Evolutionary conservation across 2,113 vertebrate species (phyloP).

Genomic region (Mesembrinibis cayennensis): DNA sequence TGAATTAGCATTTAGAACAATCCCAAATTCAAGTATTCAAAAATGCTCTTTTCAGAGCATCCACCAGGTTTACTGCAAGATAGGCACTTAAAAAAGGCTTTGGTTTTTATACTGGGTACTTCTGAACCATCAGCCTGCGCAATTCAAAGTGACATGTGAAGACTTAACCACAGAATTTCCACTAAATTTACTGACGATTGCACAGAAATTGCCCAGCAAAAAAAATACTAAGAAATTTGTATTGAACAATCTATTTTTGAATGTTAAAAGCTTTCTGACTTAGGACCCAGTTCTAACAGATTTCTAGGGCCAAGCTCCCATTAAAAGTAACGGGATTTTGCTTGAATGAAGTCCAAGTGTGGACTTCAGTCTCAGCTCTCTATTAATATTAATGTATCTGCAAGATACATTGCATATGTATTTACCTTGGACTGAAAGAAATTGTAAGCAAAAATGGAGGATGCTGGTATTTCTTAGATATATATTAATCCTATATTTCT

Average conservation of each 20-base stretch:
- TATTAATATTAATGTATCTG: background rate
- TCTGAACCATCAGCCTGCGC: constrained; percentile 19
- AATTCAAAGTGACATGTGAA: constrained; percentile 2
- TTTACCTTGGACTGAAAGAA: background rate
- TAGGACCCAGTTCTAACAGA: background rate
- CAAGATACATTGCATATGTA: background rate
- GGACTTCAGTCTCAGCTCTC: background rate
- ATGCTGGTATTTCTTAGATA: background rate
- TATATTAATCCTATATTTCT: background rate
- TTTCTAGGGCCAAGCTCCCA: background rate
- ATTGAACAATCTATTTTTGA: background rate
- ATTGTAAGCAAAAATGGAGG: background rate
- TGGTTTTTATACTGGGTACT: constrained; percentile 49
- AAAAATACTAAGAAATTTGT: background rate
- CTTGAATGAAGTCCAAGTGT: background rate
- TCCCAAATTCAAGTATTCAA: constrained; percentile 67
- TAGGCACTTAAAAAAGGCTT: constrained; percentile 65
- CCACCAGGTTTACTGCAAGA: constrained; percentile 69
- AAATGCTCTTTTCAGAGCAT: constrained; percentile 67
- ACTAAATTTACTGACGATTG: background rate
- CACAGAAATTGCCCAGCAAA: background rate
- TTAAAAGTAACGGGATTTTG: background rate
- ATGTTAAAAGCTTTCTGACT: background rate
- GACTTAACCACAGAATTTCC: background rate
- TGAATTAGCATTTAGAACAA: constrained; percentile 66